Conservation (phyloP, 2,888 invertebrate genomes). For the Cerastis leucographa region DNA sequence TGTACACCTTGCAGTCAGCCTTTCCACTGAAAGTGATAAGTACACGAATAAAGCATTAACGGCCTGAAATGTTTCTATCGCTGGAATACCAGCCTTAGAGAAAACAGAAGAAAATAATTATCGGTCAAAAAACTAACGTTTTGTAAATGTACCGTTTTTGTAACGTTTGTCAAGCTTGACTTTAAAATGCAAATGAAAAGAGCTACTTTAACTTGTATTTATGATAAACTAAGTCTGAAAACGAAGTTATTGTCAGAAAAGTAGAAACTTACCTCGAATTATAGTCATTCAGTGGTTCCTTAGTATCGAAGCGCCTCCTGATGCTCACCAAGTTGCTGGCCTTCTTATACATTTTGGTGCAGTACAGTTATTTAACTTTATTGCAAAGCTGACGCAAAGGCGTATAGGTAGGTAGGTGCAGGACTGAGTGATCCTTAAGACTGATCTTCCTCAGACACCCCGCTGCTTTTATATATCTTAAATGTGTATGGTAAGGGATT, state of each 20-base stretch:
- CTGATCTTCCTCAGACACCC: constrained; percentile 19
- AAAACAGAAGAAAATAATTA: neutral
- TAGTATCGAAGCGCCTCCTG: constrained; percentile 46
- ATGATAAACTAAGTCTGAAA: neutral
- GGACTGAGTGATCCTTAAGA: constrained; percentile 36
- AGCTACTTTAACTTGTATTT: neutral
- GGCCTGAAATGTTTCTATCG: neutral
- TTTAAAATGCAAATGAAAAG: too few relatives aligned
- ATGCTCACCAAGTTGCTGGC: constrained; percentile 53
- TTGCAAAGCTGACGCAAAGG: constrained; percentile 43
- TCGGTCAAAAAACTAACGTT: neutral
- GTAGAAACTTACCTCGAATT: constrained; percentile 36
- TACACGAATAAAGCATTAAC: neutral
- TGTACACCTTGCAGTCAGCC: constrained; percentile 55
- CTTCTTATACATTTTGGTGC: constrained; percentile 55
- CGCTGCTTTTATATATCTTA: constrained; percentile 31
- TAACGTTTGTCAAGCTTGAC: neutral
- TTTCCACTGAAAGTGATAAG: constrained; percentile 41
- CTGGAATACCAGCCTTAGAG: too few relatives aligned
- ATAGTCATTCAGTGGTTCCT: constrained; percentile 43
- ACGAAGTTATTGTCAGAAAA: neutral
- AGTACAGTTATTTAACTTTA: constrained; percentile 58
- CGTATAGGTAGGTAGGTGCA: constrained; percentile 5
- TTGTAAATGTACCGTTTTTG: neutral
- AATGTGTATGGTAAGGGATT: constrained; percentile 6